phyloP scores from a whole-genome alignment of 2,797 vertebrate genomes.

The Galagoides demidoff region DNA sequence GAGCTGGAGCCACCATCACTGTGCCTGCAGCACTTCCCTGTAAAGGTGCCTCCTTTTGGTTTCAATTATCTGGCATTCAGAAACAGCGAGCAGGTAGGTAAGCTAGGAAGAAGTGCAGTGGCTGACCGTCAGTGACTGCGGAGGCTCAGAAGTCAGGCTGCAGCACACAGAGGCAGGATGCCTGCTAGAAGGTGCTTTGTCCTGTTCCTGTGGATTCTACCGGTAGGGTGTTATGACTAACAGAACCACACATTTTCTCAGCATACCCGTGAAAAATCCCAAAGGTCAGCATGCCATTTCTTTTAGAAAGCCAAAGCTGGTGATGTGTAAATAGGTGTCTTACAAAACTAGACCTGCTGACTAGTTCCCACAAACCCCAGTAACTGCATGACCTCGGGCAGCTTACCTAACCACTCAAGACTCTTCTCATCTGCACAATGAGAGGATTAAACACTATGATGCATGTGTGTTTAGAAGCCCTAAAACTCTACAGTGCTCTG shows the following conservation, averaged over 20 bases:
- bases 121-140: neutral
- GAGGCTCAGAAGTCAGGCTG: neutral
- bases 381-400: neutral
- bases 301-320: conserved; percentile 43
- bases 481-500: neutral
- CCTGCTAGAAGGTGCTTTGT: neutral
- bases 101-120: neutral
- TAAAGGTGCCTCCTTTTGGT: neutral
- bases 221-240: neutral
- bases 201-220: neutral
- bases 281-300: neutral
- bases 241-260: neutral
- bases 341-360: neutral
- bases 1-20: neutral
- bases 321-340: conserved; percentile 35
- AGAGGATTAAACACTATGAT: neutral
- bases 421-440: conserved; percentile 43
- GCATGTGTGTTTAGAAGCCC: neutral
- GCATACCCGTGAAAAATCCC: neutral
- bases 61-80: neutral
- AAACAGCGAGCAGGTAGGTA: neutral
- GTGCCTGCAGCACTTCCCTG: neutral
- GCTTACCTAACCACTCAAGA: conserved; percentile 14
- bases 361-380: neutral
- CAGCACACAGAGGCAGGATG: neutral